Evolutionary conservation across 2,113 vertebrate genomes (phyloP).

Genomic region (Vulpes lagopus): DNA sequence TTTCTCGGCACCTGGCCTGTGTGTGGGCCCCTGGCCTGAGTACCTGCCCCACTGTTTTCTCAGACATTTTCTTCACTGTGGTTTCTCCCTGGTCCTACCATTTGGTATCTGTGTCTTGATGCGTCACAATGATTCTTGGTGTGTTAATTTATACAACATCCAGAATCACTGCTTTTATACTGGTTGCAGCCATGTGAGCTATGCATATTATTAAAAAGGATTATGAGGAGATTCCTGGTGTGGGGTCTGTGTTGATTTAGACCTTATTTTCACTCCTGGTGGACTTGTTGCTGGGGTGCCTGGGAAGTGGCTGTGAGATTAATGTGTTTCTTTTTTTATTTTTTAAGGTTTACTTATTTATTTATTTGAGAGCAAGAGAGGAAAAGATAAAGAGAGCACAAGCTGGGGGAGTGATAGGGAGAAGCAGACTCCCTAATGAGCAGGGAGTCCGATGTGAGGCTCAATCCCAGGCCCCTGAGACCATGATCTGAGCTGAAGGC

Average conservation of each 20-base stretch:
- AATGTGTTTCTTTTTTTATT: too few relatives aligned
- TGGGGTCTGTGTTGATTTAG: not conserved
- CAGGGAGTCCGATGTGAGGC: too few relatives aligned
- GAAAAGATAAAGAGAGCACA: too few relatives aligned
- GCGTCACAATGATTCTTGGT: not conserved
- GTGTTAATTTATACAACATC: slow-evolving; percentile 6
- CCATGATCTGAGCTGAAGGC: too few relatives aligned
- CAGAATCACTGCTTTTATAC: not conserved
- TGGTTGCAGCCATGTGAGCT: not conserved
- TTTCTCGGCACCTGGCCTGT: not conserved
- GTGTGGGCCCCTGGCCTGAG: not conserved
- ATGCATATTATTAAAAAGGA: slow-evolving; percentile 32
- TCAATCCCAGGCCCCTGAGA: too few relatives aligned
- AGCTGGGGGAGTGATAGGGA: too few relatives aligned
- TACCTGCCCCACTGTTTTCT: not conserved
- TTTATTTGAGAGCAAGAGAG: too few relatives aligned
- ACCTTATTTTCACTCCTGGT: not conserved
- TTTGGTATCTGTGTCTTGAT: not conserved
- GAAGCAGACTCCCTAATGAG: too few relatives aligned
- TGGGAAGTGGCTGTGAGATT: not conserved
- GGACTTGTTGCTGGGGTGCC: not conserved
- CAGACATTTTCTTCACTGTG: not conserved
- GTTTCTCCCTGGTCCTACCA: not conserved
- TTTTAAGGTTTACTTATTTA: too few relatives aligned
- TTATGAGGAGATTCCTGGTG: not conserved